These are phyloP conservation scores for Eupithecia subfuscata DNA, from an alignment of 2,888 invertebrate species.

Conservation along the genomic window DNA sequence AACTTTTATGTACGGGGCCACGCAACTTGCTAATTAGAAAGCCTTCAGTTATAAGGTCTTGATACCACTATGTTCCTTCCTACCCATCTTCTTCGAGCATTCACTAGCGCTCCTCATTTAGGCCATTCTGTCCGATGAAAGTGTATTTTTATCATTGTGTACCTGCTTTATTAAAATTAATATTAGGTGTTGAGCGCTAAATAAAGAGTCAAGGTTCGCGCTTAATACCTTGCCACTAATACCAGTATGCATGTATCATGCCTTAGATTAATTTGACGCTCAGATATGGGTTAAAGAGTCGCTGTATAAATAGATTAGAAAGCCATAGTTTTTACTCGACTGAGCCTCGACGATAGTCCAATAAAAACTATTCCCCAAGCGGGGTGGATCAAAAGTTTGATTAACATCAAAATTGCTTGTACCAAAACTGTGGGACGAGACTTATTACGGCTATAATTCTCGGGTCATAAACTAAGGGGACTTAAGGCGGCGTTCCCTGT, in stretches of 20 bases:
- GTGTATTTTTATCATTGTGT: neutral
- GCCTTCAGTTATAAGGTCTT: no score
- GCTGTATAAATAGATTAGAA: neutral
- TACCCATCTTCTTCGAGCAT: no score
- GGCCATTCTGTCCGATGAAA: neutral
- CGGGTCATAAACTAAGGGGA: slow-evolving; percentile 55
- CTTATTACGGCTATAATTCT: slow-evolving; percentile 59
- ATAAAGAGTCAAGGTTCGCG: neutral
- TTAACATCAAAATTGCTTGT: slow-evolving; percentile 59
- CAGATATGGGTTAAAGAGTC: neutral
- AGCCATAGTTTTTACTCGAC: slow-evolving; percentile 3
- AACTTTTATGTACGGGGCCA: no score
- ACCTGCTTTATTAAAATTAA: no score
- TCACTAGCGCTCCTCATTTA: neutral
- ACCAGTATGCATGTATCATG: neutral
- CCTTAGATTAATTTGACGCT: neutral
- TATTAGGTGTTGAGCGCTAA: no score
- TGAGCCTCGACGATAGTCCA: slow-evolving; percentile 41
- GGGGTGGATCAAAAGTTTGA: slow-evolving; percentile 60
- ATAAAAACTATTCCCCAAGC: slow-evolving; percentile 52
- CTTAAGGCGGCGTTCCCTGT: slow-evolving; percentile 28
- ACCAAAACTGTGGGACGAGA: slow-evolving; percentile 52
- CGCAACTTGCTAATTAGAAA: no score
- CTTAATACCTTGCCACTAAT: neutral
- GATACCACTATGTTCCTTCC: no score